A percentile compares a stretch with the other conserved stretches of the same genome.
These are phyloP conservation scores for Chitala chitala DNA, from an alignment of 2,113 vertebrate species.

Conservation along the genomic window DNA sequence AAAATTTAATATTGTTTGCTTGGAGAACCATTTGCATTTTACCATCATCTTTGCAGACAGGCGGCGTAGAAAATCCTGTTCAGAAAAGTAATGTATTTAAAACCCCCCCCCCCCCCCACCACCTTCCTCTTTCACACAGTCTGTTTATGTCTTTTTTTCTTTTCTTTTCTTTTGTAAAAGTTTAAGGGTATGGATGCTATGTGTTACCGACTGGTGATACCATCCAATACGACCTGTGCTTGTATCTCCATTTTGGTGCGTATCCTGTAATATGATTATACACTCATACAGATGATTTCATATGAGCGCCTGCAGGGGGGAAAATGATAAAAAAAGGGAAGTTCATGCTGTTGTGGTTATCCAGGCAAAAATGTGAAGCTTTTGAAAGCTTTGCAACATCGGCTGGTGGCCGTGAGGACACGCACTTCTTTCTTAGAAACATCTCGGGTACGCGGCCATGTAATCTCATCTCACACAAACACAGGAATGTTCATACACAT, in stretches of 20 bases:
- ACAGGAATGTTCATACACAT: neutral
- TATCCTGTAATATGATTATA: constrained; percentile 57
- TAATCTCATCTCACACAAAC: neutral
- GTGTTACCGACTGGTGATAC: neutral
- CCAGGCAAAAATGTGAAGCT: constrained; percentile 47
- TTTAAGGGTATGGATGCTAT: too few relatives aligned
- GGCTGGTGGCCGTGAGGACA: constrained; percentile 23
- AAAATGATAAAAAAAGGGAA: neutral
- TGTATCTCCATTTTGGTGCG: neutral
- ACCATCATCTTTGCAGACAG: constrained; percentile 30
- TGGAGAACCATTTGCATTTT: constrained; percentile 47
- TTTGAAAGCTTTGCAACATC: constrained; percentile 51
- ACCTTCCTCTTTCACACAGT: neutral
- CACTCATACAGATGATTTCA: constrained; percentile 51
- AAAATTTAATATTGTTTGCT: constrained; percentile 42
- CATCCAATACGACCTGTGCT: neutral
- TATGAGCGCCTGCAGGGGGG: constrained; percentile 24
- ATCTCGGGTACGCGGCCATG: constrained; percentile 18
- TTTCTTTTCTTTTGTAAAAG: too few relatives aligned
- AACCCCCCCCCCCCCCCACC: neutral
- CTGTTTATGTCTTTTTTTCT: too few relatives aligned
- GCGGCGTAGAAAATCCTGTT: constrained; percentile 31
- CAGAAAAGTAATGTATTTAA: constrained; percentile 37
- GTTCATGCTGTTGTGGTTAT: constrained; percentile 49
- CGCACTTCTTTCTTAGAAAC: constrained; percentile 12